Evolutionary conservation across 2,888 invertebrate species (phyloP), one percentile per base, ranked within the genome.

Genomic region (Noctua janthina): DNA sequence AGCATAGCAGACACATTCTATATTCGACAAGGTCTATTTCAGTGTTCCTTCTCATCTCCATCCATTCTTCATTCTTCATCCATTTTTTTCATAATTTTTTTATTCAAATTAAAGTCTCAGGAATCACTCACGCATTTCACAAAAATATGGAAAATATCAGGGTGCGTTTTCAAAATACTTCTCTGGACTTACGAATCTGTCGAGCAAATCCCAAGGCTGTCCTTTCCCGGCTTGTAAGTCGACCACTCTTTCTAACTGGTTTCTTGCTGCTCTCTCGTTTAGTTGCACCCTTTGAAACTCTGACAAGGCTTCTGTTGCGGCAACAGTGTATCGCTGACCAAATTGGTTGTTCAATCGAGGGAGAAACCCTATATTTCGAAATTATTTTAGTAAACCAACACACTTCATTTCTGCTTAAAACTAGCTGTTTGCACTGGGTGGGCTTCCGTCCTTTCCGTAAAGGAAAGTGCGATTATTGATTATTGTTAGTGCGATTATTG

Each of bases 321-420:
- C 97, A 13, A 98, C 98, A 3, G 98, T 97, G 93, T 97, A 98
- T 69, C 98, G 97, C 93, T 98, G 98, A 0, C 98, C 98, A 88
- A 97, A 97, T 92, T 97, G 97, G 7, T 97, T 97, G 90, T 97
- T 97, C 88, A 98, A 93, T 87, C 97, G 97, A 7, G 98, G 98
- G 69, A 98, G 96, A 91, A 98, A 98, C 81, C 98, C 98, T 98
- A 87, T 90, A 87, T 90, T 87, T 77, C 74, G 54, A 74, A 83
- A 75, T 64, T 62, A 49, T 49, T 71, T 81, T 72, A 76, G 35
- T 51, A 15, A 56, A 35, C 0, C 29, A 46, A 2, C 29, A 56
- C 46, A 51, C 2, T 5, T 35, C 3, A 43, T 4, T n/a, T 64
- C n/a, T n/a, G 15, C 35, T 64, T 46, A 35, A n/a, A 78, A 46